Evolutionary conservation across 2,797 vertebrate species (phyloP).

Genomic region (Xyrichtys novacula): DNA sequence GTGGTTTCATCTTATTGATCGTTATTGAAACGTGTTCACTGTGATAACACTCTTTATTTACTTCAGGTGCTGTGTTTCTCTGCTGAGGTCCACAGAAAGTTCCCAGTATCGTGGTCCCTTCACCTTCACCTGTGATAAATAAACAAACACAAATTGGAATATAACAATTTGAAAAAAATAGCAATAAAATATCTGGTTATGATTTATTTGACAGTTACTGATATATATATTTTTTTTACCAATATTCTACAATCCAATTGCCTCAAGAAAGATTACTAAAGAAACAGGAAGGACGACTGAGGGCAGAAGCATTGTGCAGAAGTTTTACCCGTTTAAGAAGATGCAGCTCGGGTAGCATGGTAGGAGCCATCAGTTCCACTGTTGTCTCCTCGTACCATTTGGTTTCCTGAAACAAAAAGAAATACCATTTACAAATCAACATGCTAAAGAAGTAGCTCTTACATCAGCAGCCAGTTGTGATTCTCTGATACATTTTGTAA

Average conservation of each 20-base stretch:
- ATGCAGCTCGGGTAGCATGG: conserved; percentile 95
- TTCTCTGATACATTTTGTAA: background rate
- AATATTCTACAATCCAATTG: background rate
- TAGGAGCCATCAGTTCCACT: conserved; percentile 96
- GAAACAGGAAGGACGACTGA: no score
- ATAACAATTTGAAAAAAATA: background rate
- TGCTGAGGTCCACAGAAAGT: conserved; percentile 93
- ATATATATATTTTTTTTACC: background rate
- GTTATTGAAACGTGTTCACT: background rate
- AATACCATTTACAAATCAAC: background rate
- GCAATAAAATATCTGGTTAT: background rate
- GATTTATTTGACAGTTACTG: background rate
- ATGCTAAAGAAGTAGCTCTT: background rate
- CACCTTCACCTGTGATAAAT: conserved; percentile 89
- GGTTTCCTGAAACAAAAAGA: conserved; percentile 85
- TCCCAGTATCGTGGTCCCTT: conserved; percentile 99
- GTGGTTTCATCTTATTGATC: background rate
- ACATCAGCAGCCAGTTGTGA: background rate
- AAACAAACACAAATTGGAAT: background rate
- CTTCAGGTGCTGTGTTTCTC: conserved; percentile 93
- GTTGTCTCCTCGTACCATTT: conserved; percentile 96
- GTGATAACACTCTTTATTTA: conserved; percentile 72
- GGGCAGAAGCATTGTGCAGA: no score
- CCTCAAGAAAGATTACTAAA: background rate
- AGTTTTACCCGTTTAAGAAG: conserved; percentile 92